These are phyloP conservation scores for Anastatus disparis DNA, from an alignment of 1,140 invertebrate species.

Conservation along the genomic window DNA sequence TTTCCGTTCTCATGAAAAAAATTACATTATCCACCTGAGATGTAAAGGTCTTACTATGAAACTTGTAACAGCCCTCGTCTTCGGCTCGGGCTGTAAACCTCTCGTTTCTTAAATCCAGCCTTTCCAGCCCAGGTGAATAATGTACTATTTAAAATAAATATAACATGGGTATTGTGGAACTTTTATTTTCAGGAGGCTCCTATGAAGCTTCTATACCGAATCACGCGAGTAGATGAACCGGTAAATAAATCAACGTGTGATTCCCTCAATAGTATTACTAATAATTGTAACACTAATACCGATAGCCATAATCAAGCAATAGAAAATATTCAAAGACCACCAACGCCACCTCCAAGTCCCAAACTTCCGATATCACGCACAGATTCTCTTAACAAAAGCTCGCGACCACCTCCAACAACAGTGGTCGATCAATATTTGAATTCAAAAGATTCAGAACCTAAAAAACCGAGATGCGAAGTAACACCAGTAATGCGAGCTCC, in stretches of 20 bases:
- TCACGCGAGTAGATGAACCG: constrained; percentile 47
- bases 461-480: constrained; percentile 61
- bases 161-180: not conserved
- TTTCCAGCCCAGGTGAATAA: no score
- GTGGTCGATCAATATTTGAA: constrained; percentile 40
- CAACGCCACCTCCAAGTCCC: constrained; percentile 60
- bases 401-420: constrained; percentile 31
- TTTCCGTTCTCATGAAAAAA: no score
- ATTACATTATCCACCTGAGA: no score
- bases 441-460: constrained; percentile 52
- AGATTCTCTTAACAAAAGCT: constrained; percentile 34
- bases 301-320: constrained; percentile 46
- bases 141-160: no score
- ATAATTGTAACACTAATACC: constrained; percentile 33
- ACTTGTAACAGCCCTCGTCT: no score
- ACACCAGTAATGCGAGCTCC: constrained; percentile 57
- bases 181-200: constrained; percentile 56
- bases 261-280: constrained; percentile 30
- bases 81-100: no score
- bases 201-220: constrained; percentile 58
- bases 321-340: constrained; percentile 59
- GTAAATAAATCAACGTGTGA: constrained; percentile 20
- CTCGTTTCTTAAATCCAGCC: no score
- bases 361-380: constrained; percentile 48
- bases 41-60: no score